phyloP scores from a whole-genome alignment of 2,797 vertebrate genomes.

The Enoplosus armatus region DNA sequence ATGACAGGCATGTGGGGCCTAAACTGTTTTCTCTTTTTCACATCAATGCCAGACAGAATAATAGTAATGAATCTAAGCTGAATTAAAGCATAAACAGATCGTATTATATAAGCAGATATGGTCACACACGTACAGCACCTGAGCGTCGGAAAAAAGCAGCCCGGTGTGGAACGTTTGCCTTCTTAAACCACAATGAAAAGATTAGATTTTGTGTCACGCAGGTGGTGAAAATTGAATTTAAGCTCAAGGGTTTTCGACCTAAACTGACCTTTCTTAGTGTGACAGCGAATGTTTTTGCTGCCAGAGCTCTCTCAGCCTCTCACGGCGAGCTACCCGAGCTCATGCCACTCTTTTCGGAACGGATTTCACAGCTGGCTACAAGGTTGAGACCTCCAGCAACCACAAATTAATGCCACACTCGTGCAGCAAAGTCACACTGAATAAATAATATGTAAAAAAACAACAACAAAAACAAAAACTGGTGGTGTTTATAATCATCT shows the following conservation, averaged over 20 bases:
- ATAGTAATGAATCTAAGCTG: background rate
- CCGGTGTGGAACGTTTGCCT: background rate
- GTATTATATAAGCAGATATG: background rate
- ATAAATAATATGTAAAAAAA: background rate
- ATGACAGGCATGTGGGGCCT: too few relatives aligned
- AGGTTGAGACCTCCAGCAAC: background rate
- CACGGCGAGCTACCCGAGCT: accelerated
- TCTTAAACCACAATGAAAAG: background rate
- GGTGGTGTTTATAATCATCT: background rate
- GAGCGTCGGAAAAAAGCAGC: background rate
- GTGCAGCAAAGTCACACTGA: background rate
- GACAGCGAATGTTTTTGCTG: background rate
- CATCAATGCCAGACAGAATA: background rate
- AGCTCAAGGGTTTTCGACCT: background rate
- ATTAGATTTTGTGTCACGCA: constrained; percentile 41
- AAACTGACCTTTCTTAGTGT: background rate
- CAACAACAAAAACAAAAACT: too few relatives aligned
- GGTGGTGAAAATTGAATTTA: constrained; percentile 30
- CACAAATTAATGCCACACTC: background rate
- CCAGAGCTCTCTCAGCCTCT: background rate
- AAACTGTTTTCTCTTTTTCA: background rate
- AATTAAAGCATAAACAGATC: too few relatives aligned
- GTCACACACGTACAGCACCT: background rate
- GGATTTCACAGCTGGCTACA: constrained; percentile 15
- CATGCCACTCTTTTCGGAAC: background rate